Evolutionary conservation across 2,113 vertebrate species (phyloP), one percentile per base, ranked within the genome.

Genomic region (pig (Sus scrofa)): DNA sequence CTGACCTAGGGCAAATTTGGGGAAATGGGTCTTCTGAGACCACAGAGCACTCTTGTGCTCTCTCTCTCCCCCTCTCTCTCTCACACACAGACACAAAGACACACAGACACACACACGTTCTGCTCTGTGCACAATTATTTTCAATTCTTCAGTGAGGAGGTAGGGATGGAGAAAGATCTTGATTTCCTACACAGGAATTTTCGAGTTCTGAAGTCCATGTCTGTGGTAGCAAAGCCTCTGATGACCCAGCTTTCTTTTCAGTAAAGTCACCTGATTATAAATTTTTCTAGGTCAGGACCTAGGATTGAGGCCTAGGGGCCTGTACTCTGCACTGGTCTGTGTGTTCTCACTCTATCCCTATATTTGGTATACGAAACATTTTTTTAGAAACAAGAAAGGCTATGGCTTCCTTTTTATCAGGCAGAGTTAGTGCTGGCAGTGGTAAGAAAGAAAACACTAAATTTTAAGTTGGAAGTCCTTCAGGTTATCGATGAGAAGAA

Each of bases 381-480:
- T 83, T 79, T 90, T 83, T 70, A 93, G 91, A 96, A 75, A 44
- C 18, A 91, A 87, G 50, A 44, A 92, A 63, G 19, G 39, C n/a
- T 65, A 63, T 88, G 68, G 19, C 14, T 78, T 89, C 16, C 56
- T 94, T 97, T 20, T 83, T 89, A 7, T 85, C 15, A 44, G 60
- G 30, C 10, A 89, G 32, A 86, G 20, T 62, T 52, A 92, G 32
- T 27, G 60, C 16, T 81, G 54, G 71, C 18, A 87, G 15, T 50
- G 20, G 50, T 56, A 84, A 50, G 34, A 87, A 94, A 89, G 39
- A 77, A 91, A 94, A 92, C 32, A 75, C 20, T 65, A 20, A 8
- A 83, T 74, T 89, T 95, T 90, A 94, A 86, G 67, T 78, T 86
- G 81, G 18, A 85, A 96, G 63, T 91, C 0, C 37, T 68, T 70